These are phyloP conservation scores for Zophobas morio DNA, from an alignment of 1,140 invertebrate genomes.

Conservation along the genomic window DNA sequence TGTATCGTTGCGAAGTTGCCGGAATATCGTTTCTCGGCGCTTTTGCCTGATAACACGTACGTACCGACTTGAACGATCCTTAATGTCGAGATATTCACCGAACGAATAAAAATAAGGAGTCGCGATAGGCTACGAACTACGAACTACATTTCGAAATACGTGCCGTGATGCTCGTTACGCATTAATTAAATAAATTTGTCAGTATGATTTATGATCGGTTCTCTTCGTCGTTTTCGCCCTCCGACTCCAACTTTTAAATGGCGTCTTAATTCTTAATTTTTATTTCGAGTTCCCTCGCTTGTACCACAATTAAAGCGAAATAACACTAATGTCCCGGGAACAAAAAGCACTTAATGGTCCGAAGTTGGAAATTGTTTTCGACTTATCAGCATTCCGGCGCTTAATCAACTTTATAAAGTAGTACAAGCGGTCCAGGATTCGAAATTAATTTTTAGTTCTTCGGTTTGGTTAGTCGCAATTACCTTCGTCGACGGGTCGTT, in stretches of 20 bases:
- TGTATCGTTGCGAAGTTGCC: too few relatives aligned
- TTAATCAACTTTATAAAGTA: conserved; percentile 35
- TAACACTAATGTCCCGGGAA: not conserved
- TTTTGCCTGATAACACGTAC: too few relatives aligned
- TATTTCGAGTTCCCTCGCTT: not conserved
- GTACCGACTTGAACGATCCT: too few relatives aligned
- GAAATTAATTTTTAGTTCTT: conserved; percentile 39
- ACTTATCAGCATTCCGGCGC: conserved; percentile 27
- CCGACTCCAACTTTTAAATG: not conserved
- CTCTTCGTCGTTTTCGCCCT: not conserved
- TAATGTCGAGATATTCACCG: too few relatives aligned
- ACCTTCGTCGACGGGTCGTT: conserved; percentile 32
- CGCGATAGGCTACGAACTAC: too few relatives aligned
- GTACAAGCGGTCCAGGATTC: conserved; percentile 24
- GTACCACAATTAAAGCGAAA: not conserved
- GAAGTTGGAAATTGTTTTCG: conserved; percentile 11
- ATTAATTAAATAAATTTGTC: too few relatives aligned
- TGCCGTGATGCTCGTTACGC: too few relatives aligned
- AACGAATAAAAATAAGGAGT: too few relatives aligned
- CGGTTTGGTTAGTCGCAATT: conserved; percentile 26
- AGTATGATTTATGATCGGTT: too few relatives aligned
- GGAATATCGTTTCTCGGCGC: too few relatives aligned
- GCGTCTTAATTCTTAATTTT: conserved; percentile 21
- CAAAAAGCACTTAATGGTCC: conserved; percentile 1
- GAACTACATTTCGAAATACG: too few relatives aligned